A percentile compares a stretch with the other conserved stretches of the same genome.
Evolutionary conservation across 1,140 invertebrate species (phyloP).

Genomic region (Triops cancriformis): DNA sequence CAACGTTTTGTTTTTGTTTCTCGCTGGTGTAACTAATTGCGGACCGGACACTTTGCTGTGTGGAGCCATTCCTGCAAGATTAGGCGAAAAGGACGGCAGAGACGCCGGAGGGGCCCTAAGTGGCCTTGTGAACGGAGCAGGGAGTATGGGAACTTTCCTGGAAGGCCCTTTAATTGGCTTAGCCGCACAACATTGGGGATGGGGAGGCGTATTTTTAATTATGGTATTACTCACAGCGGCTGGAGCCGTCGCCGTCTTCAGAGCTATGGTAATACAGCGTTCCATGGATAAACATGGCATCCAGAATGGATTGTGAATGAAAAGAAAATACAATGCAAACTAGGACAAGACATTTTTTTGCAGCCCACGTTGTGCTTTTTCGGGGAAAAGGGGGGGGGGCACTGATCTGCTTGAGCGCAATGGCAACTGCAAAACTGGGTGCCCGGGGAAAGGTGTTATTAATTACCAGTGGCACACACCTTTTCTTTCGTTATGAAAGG

Average conservation of each 20-base stretch:
- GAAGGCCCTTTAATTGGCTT: slow-evolving; percentile 46
- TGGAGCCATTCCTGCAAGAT: slow-evolving; percentile 43
- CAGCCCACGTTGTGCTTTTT: not conserved
- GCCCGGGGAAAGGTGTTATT: not conserved
- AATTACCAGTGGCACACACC: not conserved
- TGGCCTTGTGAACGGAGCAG: slow-evolving; percentile 43
- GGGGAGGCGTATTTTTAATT: slow-evolving; percentile 45
- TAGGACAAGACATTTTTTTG: not conserved
- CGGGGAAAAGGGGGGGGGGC: not conserved
- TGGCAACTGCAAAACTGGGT: not conserved
- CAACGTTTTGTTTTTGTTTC: slow-evolving; percentile 42
- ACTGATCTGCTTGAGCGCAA: not conserved
- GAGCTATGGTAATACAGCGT: slow-evolving; percentile 32
- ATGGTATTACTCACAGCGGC: slow-evolving; percentile 42
- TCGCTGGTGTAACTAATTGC: slow-evolving; percentile 46
- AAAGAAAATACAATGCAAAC: not conserved
- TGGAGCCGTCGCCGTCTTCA: slow-evolving; percentile 37
- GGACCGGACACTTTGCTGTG: slow-evolving; percentile 47
- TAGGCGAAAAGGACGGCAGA: slow-evolving; percentile 44
- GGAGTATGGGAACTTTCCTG: slow-evolving; percentile 45
- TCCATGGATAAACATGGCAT: not conserved
- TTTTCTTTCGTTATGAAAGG: not conserved
- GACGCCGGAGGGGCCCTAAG: slow-evolving; percentile 44
- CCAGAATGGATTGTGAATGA: not conserved
- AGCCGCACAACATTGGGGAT: slow-evolving; percentile 42